Base-by-base conservation (phyloP, 2,113 vertebrate genomes). In the Aplodontia rufa region DNA sequence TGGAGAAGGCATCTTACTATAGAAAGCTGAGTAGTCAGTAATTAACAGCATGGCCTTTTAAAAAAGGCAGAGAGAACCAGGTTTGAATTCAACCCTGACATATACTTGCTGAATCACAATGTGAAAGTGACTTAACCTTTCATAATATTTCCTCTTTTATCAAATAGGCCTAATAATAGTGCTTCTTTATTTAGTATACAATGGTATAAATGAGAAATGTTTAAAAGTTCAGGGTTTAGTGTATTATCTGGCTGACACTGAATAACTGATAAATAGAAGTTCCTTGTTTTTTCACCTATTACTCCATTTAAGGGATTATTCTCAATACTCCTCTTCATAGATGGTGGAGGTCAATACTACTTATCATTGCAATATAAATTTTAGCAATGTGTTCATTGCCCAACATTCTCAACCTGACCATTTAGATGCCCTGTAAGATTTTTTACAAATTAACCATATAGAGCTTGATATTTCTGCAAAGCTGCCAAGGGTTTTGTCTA, bases 31-130 rank as follows among this genome's bases (percentile, higher is more conserved):
- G 12, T 42, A 20, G 1, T 74, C 87, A 55, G 19, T 66, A 68
- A 78, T 83, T 87, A 85, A 88, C 60, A 95, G 76, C 5, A n/a
- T 42, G 64, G 28, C 16, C 14, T 86, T 95, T 96, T 55, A 58
- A 88, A 89, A 55, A 35, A 81, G 19, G 28, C 37, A 62, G 11
- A 53, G 0, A n/a, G 45, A 93, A 53, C 10, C 19, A n/a, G 20
- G 6, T 66, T 89, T 82, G 68, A 75, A 88, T 95, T 69, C 85
- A 85, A 68, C 60, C 16, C 24, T 89, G 26, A 74, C 37, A 35
- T 64, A 64, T 83, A 24, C 45, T 89, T 93, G 45, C 42, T 86
- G 30, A 95, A 40, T 71, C 68, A 78, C 37, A 85, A 37, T 45
- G 24, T 72, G 40, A 10, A 93, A 62, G 35, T 75, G 87, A 24